Evolutionary conservation across 1,140 invertebrate species (phyloP), one percentile per base, ranked within the genome.

Genomic region (Argopecten irradians): DNA sequence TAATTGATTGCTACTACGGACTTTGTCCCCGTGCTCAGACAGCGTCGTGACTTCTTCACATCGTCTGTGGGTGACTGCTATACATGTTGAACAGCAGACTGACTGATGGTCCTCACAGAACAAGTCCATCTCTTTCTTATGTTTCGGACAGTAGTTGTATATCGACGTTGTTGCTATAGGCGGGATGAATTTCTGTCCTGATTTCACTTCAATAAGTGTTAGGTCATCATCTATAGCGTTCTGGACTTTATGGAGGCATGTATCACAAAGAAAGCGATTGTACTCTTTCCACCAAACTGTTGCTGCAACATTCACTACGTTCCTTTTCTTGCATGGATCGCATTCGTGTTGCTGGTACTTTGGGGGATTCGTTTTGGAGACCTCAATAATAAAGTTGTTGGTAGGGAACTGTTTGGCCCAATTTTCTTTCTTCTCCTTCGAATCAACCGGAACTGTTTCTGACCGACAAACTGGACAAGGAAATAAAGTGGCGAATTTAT

Each of bases 91-190:
- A 41, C 88, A 89, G 14, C 34, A 85, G 39, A n/a, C n/a, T n/a
- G n/a, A n/a, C n/a, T n/a, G n/a, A n/a, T n/a, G n/a, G n/a, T n/a
- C n/a, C n/a, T n/a, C n/a, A n/a, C n/a, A n/a, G n/a, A n/a, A n/a
- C n/a, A n/a, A n/a, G n/a, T n/a, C n/a, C n/a, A n/a, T n/a, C 32
- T 89, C 86, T 86, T 89, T 55, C 34, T 89, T 89, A 71, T 89
- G 88, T 13, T 82, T 55, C 11, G 34, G 28, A 32, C 88, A 86
- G 22, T 33, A 46, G 13, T 86, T 35, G 28, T 86, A 71, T 19
- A 86, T 39, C 22, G 33, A 36, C 3, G 46, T 85, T 28, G 28
- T 83, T 16, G 86, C 36, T n/a, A n/a, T n/a, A n/a, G n/a, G n/a
- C n/a, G 84, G 43, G 8, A 82, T 33, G 16, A 85, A 82, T 19